These are phyloP conservation scores for Sebastes reedi DNA, from an alignment of 2,797 vertebrate species.

Conservation along the genomic window DNA sequence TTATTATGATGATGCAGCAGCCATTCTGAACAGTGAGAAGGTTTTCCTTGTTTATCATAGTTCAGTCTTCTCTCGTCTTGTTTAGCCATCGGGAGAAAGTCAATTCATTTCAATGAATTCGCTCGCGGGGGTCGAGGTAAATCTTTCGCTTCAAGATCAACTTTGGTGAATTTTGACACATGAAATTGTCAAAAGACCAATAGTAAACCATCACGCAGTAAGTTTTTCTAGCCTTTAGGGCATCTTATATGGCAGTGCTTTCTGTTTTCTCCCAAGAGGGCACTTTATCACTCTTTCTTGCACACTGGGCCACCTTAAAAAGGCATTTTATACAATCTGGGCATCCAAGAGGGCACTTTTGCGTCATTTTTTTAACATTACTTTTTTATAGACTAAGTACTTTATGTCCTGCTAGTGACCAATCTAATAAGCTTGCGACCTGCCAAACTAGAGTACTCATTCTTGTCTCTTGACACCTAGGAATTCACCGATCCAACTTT, in stretches of 20 bases:
- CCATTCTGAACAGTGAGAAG: background rate
- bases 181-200: background rate
- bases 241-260: too few species aligned
- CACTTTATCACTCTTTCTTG: background rate
- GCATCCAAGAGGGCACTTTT: background rate
- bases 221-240: too few species aligned
- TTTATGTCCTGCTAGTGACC: background rate
- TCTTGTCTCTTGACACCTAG: background rate
- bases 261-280: too few species aligned
- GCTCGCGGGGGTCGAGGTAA: accelerated
- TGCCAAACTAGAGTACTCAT: background rate
- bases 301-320: background rate
- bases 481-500: too few species aligned
- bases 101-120: background rate
- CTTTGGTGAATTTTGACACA: background rate
- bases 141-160: background rate
- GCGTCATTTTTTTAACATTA: background rate
- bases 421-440: background rate
- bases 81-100: background rate
- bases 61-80: background rate
- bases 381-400: background rate
- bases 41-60: background rate
- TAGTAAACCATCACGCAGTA: background rate
- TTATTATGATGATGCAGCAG: conserved; percentile 3
- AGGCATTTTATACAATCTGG: background rate